Base-by-base conservation (phyloP, 2,797 vertebrate species). In the Chaetodon trifasciatus region DNA sequence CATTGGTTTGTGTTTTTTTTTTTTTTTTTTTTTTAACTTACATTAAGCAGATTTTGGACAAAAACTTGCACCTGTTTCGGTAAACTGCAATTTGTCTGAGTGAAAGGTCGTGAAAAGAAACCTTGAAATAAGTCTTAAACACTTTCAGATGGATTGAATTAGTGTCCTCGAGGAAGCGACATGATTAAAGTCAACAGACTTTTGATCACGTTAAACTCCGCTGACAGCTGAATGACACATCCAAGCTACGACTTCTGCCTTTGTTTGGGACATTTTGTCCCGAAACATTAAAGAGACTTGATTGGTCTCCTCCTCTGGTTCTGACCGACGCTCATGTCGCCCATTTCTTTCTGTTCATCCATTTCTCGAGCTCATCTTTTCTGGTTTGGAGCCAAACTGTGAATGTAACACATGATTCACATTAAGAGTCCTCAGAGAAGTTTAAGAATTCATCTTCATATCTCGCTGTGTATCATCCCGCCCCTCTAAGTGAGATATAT, bases 401-500 rank as follows among this genome's bases (percentile, higher is more conserved):
- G 9, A 46, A 21, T 6, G 2, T 21, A 50, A 35, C 87, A 89
- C 44, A 57, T 19, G 73, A 78, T 68, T 80, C 80, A 1, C 52
- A 53, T 81, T 85, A 81, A 47, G 47, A 35, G 49, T 50, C 58
- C 56, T 70, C 23, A 37, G 62, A 83, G 57, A 68, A 21, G 2
- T 46, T 68, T 80, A 1, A 62, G 52, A 49, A 63, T 90, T 69
- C 35, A 81, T 89, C 77, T 65, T 62, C 61, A 78, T 74, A 65
- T 85, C 56, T 63, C 11, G 4, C 24, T 66, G 69, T 74, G 78
- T 69, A 74, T 67, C 37, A 37, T 62, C 65, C 67, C 61, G 70
- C 19, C 73, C 23, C 63, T 86, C 79, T 71, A 32, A 61, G 85
- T 92, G 88, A 90, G 88, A 91, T 76, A 49, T 66, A 90, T 82